Evolutionary conservation across 2,888 invertebrate genomes (phyloP), one percentile per base, ranked within the genome.

Genomic region (Tipula lateralis): DNA sequence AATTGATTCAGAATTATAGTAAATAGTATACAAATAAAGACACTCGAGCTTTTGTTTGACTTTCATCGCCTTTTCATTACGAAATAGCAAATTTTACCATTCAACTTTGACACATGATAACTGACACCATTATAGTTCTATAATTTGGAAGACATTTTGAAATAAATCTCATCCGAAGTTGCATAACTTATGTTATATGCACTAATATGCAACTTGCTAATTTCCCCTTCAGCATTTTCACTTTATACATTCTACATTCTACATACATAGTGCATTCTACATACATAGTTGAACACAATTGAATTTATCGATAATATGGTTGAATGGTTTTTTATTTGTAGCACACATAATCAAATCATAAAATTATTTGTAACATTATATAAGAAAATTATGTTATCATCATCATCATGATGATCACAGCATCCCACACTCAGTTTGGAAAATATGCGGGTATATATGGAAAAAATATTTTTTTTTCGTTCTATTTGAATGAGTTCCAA

Each of bases 271-370:
- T n/a, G n/a, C n/a, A n/a, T n/a, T n/a, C n/a, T n/a, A n/a, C n/a
- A n/a, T n/a, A n/a, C 1, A 5, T 44, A 66, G 66, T 66, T 66
- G 24, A 66, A 66, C 66, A 66, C 66, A 66, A 66, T 66, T 66
- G 66, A 66, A 66, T 66, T 66, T 66, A 66, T 24, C 66, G 66
- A 66, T 66, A 66, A 66, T 66, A 66, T 66, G 66, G 66, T 66
- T 66, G 66, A 66, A 66, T 66, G 66, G 24, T 66, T 66, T 66
- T 66, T 66, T 66, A 66, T 66, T 66, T 66, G 66, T 24, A 66
- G 66, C 66, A 66, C 24, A 66, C 66, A 66, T 66, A 66, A 66
- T 66, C 66, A 66, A 66, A 66, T 66, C 19, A 66, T 66, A 66
- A 66, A 66, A 24, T 66, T 66, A 66, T 66, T 66, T 66, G 66